Percentiles rank a stretch among this genome's conserved stretches.
Conservation (phyloP, 1,140 invertebrate species). For the Atopsyche davidsoni region DNA sequence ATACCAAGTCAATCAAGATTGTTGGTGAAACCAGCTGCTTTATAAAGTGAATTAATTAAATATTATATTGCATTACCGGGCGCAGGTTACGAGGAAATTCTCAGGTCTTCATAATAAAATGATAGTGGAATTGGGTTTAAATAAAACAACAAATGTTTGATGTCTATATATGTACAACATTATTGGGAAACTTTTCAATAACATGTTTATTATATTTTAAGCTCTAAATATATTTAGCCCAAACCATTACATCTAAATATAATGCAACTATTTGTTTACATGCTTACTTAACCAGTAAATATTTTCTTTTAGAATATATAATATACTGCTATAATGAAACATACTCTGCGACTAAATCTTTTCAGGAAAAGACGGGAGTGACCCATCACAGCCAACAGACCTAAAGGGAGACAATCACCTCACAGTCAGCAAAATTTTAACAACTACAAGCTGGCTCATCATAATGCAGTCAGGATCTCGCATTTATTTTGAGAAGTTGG, state of each 20-base stretch:
- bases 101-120: too few relatives aligned
- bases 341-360: too few relatives aligned
- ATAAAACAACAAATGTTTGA: too few relatives aligned
- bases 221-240: conserved; percentile 19
- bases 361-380: not conserved
- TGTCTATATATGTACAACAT: too few relatives aligned
- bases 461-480: not conserved
- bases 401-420: conserved; percentile 17
- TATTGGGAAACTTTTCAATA: too few relatives aligned
- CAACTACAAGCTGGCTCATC: not conserved
- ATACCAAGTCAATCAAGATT: too few relatives aligned
- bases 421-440: conserved; percentile 21
- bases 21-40: too few relatives aligned
- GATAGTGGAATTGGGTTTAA: too few relatives aligned
- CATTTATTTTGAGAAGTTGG: not conserved
- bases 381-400: not conserved
- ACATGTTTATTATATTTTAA: too few relatives aligned
- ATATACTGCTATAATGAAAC: not conserved
- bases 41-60: too few relatives aligned
- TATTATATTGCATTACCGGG: too few relatives aligned
- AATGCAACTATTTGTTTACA: conserved; percentile 6
- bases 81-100: too few relatives aligned
- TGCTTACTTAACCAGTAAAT: conserved; percentile 6
- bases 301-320: not conserved
- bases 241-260: conserved; percentile 18